phyloP scores from a whole-genome alignment of 2,797 vertebrate genomes.

The Phoxinus dragarum region DNA sequence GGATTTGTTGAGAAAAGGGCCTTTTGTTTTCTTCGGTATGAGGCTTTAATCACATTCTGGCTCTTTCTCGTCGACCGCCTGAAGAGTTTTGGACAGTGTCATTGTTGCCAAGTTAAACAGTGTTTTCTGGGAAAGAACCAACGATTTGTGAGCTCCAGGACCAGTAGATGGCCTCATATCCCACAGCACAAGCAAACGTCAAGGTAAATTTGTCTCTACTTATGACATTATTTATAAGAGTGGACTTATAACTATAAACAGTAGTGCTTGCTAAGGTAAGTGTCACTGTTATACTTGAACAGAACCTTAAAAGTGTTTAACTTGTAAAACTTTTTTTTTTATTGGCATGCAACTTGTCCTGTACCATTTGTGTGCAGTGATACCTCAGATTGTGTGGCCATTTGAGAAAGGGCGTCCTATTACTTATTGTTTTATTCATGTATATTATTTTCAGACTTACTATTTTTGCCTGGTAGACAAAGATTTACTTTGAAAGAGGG shows the following conservation, averaged over 20 bases:
- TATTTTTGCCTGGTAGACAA: background rate
- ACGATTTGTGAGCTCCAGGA: background rate
- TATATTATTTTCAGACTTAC: background rate
- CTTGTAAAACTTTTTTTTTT: background rate
- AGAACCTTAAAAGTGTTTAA: background rate
- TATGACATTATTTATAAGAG: background rate
- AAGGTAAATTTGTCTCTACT: background rate
- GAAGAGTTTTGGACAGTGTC: slow-evolving; percentile 27
- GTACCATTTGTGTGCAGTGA: background rate
- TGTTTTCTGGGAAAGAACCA: slow-evolving; percentile 8
- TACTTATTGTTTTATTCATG: background rate
- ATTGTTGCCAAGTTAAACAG: slow-evolving; percentile 45
- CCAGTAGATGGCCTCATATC: slow-evolving; percentile 55
- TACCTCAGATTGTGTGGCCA: background rate
- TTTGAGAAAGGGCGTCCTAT: background rate
- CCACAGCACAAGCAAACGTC: background rate
- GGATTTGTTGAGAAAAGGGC: slow-evolving; percentile 25
- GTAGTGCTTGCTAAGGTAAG: background rate
- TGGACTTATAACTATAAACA: background rate
- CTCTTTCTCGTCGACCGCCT: slow-evolving; percentile 6
- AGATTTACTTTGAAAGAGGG: background rate
- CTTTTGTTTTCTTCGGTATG: slow-evolving; percentile 23
- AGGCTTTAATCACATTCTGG: slow-evolving; percentile 31
- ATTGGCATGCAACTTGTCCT: background rate
- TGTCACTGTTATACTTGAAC: background rate